Percentiles rank a stretch among this genome's conserved stretches.
These are phyloP conservation scores for Calycopis cecrops DNA, from an alignment of 1,140 invertebrate genomes.

Conservation along the genomic window DNA sequence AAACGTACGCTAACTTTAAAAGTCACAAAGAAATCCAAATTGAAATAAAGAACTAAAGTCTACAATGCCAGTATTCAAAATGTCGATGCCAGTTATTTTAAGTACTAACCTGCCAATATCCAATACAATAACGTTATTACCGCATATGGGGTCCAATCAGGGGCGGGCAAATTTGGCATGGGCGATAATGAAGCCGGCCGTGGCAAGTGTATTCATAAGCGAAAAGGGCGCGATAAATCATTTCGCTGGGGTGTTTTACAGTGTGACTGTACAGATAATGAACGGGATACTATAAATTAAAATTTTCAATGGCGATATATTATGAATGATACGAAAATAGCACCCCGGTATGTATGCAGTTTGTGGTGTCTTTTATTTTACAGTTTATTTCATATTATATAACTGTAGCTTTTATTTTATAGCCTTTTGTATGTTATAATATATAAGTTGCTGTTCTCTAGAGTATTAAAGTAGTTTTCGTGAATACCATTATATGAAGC, in stretches of 20 bases:
- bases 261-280: conserved; percentile 41
- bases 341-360: background rate
- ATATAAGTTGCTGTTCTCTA: too few relatives aligned
- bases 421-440: too few relatives aligned
- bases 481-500: too few relatives aligned
- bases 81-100: conserved; percentile 12
- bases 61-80: conserved; percentile 8
- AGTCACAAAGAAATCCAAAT: too few relatives aligned
- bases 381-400: too few relatives aligned
- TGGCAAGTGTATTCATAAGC: conserved; percentile 71
- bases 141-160: conserved; percentile 57
- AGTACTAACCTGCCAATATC: conserved; percentile 27
- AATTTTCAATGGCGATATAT: conserved; percentile 44
- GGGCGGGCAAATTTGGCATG: conserved; percentile 48
- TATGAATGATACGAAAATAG: conserved; percentile 29
- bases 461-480: too few relatives aligned
- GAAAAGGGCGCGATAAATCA: conserved; percentile 64
- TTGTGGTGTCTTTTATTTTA: too few relatives aligned
- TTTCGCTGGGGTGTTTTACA: conserved; percentile 37
- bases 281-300: conserved; percentile 43
- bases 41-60: conserved; percentile 5
- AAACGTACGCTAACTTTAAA: too few relatives aligned
- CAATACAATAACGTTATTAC: conserved; percentile 52
- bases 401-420: too few relatives aligned
- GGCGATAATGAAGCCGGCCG: conserved; percentile 59